Percentiles rank a stretch among this genome's conserved stretches.
Conservation (phyloP, 2,888 invertebrate genomes). For the Iphiclides podalirius region DNA sequence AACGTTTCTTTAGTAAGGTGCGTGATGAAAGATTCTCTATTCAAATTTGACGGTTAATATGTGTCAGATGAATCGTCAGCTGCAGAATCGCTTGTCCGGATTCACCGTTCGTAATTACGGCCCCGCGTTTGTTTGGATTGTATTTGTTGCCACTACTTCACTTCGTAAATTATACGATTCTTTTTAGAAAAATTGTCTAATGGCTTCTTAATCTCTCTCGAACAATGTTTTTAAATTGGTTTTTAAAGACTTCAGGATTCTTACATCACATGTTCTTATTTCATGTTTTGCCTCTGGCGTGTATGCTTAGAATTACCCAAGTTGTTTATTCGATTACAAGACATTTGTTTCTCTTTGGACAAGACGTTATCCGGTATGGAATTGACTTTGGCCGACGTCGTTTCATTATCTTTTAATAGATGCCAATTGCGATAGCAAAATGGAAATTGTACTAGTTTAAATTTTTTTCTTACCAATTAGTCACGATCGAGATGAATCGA, state of each 20-base stretch:
- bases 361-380: neutral
- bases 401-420: neutral
- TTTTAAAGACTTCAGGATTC: too few species aligned
- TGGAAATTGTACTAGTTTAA: slow-evolving; percentile 7
- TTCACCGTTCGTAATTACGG: slow-evolving; percentile 68
- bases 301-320: too few species aligned
- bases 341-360: too few species aligned
- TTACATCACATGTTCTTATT: too few species aligned
- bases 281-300: too few species aligned
- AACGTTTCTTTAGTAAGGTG: slow-evolving; percentile 31
- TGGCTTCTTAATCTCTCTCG: too few species aligned
- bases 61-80: slow-evolving; percentile 74
- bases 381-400: neutral
- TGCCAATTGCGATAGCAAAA: neutral
- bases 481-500: slow-evolving; percentile 1
- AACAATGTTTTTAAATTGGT: too few species aligned
- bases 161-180: neutral
- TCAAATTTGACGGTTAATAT: slow-evolving; percentile 67
- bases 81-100: slow-evolving; percentile 67
- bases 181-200: too few species aligned
- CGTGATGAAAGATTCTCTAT: slow-evolving; percentile 66
- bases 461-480: slow-evolving; percentile 5
- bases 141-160: slow-evolving; percentile 4
- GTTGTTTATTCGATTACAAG: too few species aligned
- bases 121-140: slow-evolving; percentile 35